Evolutionary conservation across 2,113 vertebrate species (phyloP).

Genomic region (Pterocles gutturalis): DNA sequence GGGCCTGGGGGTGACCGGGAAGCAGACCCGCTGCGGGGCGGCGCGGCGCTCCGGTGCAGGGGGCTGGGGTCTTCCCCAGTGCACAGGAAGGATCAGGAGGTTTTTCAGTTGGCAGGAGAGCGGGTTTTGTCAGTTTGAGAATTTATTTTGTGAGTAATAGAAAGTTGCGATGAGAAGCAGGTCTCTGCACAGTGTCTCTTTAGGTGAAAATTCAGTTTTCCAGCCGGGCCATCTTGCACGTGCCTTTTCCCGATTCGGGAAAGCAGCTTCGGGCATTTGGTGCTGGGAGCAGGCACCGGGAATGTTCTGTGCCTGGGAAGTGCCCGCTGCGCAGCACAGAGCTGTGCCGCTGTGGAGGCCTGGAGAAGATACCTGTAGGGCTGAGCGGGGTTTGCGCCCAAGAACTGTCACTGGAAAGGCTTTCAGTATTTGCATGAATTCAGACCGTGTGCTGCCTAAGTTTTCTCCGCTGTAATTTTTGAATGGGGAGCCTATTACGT

Average conservation of each 20-base stretch:
- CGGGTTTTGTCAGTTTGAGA: not conserved
- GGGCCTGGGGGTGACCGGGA: no score
- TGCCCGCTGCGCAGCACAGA: not conserved
- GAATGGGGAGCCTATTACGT: not conserved
- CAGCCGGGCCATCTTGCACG: not conserved
- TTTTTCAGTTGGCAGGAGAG: not conserved
- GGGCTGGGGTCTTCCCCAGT: no score
- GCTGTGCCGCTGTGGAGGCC: not conserved
- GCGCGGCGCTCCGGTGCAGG: no score
- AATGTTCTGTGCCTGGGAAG: no score
- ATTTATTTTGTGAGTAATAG: not conserved
- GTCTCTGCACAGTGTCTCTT: not conserved
- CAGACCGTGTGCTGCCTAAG: not conserved
- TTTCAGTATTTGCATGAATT: not conserved
- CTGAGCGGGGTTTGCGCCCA: not conserved
- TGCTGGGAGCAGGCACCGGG: no score
- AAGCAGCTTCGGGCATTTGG: not conserved
- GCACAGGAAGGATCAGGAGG: no score
- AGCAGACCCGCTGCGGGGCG: no score
- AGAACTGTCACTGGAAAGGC: not conserved
- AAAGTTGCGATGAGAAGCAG: not conserved
- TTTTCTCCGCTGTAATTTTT: not conserved
- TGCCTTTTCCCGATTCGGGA: not conserved
- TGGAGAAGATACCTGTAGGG: not conserved
- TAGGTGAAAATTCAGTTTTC: not conserved